These are phyloP conservation scores for Candidula unifasciata DNA, from an alignment of 2,888 invertebrate genomes.

Conservation along the genomic window DNA sequence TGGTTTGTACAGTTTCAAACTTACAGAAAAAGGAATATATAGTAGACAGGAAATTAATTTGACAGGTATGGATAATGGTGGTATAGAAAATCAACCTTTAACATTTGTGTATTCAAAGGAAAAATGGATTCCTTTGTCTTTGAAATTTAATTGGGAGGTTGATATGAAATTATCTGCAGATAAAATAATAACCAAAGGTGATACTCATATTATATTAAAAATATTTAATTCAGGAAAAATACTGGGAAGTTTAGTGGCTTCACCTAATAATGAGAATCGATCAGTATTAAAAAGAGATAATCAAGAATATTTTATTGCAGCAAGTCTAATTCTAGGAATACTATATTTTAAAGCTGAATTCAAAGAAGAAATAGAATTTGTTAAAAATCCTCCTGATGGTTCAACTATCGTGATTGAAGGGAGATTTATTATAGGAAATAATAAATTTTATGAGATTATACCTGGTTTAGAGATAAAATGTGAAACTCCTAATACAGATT, in stretches of 20 bases:
- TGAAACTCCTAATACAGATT: too few relatives aligned
- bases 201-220: background rate
- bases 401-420: too few relatives aligned
- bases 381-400: too few relatives aligned
- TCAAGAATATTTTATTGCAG: too few relatives aligned
- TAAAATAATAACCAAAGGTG: background rate
- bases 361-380: too few relatives aligned
- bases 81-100: background rate
- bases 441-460: too few relatives aligned
- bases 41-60: background rate
- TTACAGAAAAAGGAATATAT: background rate
- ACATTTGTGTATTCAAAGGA: background rate
- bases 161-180: background rate
- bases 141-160: background rate
- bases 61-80: background rate
- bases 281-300: too few relatives aligned
- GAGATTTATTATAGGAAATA: too few relatives aligned
- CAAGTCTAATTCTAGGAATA: too few relatives aligned
- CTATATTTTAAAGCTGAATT: too few relatives aligned
- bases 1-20: background rate
- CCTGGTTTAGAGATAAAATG: too few relatives aligned
- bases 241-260: background rate
- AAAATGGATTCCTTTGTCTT: conserved; percentile 1
- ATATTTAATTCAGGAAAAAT: conserved; percentile 4
- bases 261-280: background rate